Evolutionary conservation across 2,797 vertebrate genomes (phyloP).

Genomic region (Sciurus vulgaris): DNA sequence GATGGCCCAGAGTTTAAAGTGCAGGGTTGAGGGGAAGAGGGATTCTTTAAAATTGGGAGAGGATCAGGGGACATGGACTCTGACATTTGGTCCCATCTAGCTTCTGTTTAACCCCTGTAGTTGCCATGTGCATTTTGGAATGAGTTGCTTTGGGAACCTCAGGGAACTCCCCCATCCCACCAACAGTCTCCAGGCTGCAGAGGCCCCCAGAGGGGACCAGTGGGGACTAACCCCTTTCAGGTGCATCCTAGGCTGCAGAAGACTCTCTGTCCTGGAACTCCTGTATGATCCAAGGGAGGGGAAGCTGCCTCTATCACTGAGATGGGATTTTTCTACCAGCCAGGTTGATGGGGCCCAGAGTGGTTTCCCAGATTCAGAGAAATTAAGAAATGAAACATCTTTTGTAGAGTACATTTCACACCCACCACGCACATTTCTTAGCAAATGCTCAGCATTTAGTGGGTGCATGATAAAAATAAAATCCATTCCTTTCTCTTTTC

Average conservation of each 20-base stretch:
- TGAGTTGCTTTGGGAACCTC: background rate
- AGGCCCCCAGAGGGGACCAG: background rate
- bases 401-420: background rate
- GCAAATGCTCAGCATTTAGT: background rate
- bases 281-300: background rate
- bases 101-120: background rate
- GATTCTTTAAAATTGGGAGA: background rate
- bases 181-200: background rate
- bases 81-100: background rate
- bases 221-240: background rate
- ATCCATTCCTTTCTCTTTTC: background rate
- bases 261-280: background rate
- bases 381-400: conserved; percentile 9
- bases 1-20: background rate
- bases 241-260: background rate
- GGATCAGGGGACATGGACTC: background rate
- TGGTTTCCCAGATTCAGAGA: background rate
- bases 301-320: background rate
- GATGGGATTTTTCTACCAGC: background rate
- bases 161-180: background rate
- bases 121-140: background rate
- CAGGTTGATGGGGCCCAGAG: background rate
- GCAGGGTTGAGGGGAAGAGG: background rate
- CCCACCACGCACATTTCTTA: background rate
- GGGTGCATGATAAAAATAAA: background rate